phyloP scores from a whole-genome alignment of 2,797 vertebrate species.

The Bradypodion ventrale region DNA sequence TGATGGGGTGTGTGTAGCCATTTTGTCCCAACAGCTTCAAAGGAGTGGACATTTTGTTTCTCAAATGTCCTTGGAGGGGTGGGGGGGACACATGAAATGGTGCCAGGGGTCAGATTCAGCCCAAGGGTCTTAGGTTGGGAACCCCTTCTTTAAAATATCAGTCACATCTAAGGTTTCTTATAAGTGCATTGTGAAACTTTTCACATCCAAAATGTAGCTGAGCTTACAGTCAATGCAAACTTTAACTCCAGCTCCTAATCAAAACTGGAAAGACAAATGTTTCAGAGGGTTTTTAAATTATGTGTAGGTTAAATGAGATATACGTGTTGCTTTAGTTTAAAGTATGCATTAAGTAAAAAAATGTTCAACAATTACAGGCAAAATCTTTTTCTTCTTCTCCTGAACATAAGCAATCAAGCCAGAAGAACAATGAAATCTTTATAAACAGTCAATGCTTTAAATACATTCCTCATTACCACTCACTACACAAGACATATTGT shows the following conservation, averaged over 20 bases:
- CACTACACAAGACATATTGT: slow-evolving; percentile 37
- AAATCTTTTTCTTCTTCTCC: slow-evolving; percentile 27
- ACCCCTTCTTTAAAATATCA: no score
- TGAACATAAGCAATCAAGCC: slow-evolving; percentile 6
- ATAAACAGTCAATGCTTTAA: slow-evolving; percentile 22
- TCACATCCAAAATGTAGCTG: neutral
- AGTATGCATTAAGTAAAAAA: slow-evolving; percentile 4
- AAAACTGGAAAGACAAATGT: neutral
- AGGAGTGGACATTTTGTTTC: no score
- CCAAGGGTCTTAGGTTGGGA: no score
- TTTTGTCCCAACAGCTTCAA: no score
- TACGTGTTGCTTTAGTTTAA: neutral
- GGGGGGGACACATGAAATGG: no score
- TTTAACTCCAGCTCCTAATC: neutral
- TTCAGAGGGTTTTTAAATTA: neutral
- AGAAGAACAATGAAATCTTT: slow-evolving; percentile 17
- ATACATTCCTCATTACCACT: neutral
- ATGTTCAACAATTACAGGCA: neutral
- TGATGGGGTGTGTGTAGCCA: no score
- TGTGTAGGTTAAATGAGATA: neutral
- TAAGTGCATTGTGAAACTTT: neutral
- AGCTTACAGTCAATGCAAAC: neutral
- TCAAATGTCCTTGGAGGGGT: no score
- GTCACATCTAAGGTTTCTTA: neutral
- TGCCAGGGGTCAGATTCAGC: no score